Evolutionary conservation across 2,113 vertebrate genomes (phyloP).

Genomic region (Hippocampus zosterae): DNA sequence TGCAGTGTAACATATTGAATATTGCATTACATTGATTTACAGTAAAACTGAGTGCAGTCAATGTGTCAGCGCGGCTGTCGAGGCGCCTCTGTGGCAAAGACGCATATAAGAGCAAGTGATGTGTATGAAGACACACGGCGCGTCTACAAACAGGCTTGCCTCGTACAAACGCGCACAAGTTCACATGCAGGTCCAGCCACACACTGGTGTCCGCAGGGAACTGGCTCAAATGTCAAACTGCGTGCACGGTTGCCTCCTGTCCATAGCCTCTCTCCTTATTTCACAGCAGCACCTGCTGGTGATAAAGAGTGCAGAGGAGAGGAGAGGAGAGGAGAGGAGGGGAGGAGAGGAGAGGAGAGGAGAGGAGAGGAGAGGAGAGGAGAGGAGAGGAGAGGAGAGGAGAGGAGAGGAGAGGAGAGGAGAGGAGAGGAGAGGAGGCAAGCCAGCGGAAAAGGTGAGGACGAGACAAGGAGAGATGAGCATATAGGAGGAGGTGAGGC

Average conservation of each 20-base stretch:
- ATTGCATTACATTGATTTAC: conserved; percentile 43
- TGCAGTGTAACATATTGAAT: conserved; percentile 33
- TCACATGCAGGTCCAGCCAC: conserved; percentile 54
- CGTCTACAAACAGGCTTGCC: conserved; percentile 12
- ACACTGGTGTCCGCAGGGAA: conserved; percentile 60
- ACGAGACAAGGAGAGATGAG: neutral
- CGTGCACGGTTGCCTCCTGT: conserved; percentile 62
- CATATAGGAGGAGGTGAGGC: neutral
- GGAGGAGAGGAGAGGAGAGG: conserved; percentile 15
- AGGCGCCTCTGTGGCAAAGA: conserved; percentile 7
- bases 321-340: neutral
- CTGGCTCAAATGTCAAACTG: conserved; percentile 70
- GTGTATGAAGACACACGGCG: neutral
- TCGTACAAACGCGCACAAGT: conserved; percentile 34
- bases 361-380: neutral
- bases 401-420: conserved; percentile 9
- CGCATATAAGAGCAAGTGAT: conserved; percentile 2
- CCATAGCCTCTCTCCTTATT: conserved; percentile 70
- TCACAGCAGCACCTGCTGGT: conserved; percentile 81
- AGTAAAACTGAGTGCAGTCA: conserved; percentile 25
- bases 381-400: conserved; percentile 23
- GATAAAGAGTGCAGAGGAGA: conserved; percentile 63
- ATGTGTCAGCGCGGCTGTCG: conserved; percentile 24
- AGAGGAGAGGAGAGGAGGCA: conserved; percentile 6
- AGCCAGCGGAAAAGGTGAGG: conserved; percentile 7